Evolutionary conservation across 2,797 vertebrate species (phyloP).

Genomic region (Poecile montanus): DNA sequence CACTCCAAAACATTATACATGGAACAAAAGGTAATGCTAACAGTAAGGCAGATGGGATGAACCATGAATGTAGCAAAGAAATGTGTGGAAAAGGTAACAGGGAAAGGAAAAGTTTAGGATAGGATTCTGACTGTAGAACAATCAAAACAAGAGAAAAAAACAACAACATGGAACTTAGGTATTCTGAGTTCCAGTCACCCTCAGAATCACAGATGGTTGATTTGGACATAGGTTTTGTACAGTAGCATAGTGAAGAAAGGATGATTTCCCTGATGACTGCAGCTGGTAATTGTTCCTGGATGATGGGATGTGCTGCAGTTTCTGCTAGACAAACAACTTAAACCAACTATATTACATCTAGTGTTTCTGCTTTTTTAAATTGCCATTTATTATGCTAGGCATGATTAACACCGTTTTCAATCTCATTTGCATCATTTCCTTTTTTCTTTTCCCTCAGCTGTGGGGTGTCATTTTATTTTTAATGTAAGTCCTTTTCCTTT

Average conservation of each 20-base stretch:
- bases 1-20: neutral
- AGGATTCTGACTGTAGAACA: neutral
- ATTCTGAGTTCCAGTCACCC: neutral
- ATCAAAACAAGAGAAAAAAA: neutral
- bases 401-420: conserved; percentile 38
- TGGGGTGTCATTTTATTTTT: neutral
- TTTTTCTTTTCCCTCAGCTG: neutral
- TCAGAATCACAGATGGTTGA: neutral
- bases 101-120: neutral
- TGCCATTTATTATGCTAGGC: conserved; percentile 28
- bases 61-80: neutral
- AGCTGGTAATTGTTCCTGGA: conserved; percentile 29
- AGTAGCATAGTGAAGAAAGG: neutral
- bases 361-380: neutral
- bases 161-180: fast-evolving
- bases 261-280: conserved; percentile 11
- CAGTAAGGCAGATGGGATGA: neutral
- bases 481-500: neutral
- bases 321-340: neutral
- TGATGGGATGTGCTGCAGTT: neutral
- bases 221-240: neutral
- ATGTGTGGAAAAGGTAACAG: neutral
- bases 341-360: neutral
- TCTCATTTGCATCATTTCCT: neutral
- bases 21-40: neutral